Evolutionary conservation across 2,888 invertebrate genomes (phyloP), one percentile per base, ranked within the genome.

Genomic region (Tachina grossa): DNA sequence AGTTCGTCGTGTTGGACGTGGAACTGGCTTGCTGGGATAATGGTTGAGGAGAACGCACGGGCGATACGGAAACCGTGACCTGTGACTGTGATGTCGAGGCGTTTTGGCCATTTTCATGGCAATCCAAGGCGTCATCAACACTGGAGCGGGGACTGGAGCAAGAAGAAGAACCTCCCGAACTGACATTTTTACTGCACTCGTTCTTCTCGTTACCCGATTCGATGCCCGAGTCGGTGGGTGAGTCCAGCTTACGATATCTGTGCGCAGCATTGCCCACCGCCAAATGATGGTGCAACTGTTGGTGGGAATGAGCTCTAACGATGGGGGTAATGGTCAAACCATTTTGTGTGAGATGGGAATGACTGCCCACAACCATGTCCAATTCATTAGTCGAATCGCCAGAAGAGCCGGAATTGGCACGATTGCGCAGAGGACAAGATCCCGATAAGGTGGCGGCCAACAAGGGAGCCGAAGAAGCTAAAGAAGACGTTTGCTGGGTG

Each of bases 191-290:
- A 89, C 94, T 93, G 69, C 95, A 93, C 91, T 97, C 97, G 84
- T 96, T 95, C 90, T 97, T 97, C 89, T 98, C 97, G 85, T 97
- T 97, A 51, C 98, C 98, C 10, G 97, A 97, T 92, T 98, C 98
- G 91, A 98, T 98, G 66, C 98, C 98, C 74, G 98, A 98, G 93
- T 98, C 98, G 87, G 97, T 97, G 43, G 98, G 98, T 13, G 97
- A 97, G 90, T 98, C 98, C 77, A 97, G 93, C 91, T 97, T 97
- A 88, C 97, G 95, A 92, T 96, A 96, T 79, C 96, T 95, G 83
- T 95, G 95, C 82, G 93, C 93, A 19, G 55, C 65, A 74, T 75
- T 87, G 87, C 90, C 84, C 87, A 72, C 61, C 19, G 85, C 87
- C 31, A 88, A 59, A 82, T 88, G 88, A 84, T 88, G 87, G 88